Evolutionary conservation across 2,113 vertebrate species (phyloP).

Genomic region (Microcebus lehilahytsara): DNA sequence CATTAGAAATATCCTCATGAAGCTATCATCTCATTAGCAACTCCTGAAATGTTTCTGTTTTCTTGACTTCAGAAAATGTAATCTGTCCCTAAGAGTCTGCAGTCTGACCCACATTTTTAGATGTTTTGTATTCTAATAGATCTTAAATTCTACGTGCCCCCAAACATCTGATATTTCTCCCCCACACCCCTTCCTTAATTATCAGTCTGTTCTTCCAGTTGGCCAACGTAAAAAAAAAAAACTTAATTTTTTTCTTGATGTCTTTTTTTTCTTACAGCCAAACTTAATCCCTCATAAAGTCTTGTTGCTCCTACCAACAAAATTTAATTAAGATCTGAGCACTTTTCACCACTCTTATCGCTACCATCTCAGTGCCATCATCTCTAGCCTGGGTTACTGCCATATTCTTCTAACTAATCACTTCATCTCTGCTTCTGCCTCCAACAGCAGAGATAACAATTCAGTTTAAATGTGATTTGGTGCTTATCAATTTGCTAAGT

Average conservation of each 20-base stretch:
- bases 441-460: background rate
- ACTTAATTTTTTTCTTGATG: background rate
- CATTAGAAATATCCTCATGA: background rate
- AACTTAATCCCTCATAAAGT: background rate
- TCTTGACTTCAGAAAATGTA: background rate
- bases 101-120: background rate
- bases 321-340: background rate
- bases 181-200: background rate
- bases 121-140: background rate
- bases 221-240: background rate
- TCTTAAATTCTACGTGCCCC: background rate
- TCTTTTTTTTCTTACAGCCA: background rate
- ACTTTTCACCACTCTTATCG: background rate
- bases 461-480: background rate
- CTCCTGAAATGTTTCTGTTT: background rate
- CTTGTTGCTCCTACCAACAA: background rate
- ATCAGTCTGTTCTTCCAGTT: background rate
- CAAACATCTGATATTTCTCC: background rate
- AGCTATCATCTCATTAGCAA: slow-evolving; percentile 24
- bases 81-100: background rate
- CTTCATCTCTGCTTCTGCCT: background rate
- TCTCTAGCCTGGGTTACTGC: background rate
- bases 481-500: background rate
- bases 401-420: background rate
- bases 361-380: accelerated